Percentiles rank a stretch among this genome's conserved stretches.
Evolutionary conservation across 2,888 invertebrate species (phyloP).

Genomic region (Caenorhabditis panamensis): DNA sequence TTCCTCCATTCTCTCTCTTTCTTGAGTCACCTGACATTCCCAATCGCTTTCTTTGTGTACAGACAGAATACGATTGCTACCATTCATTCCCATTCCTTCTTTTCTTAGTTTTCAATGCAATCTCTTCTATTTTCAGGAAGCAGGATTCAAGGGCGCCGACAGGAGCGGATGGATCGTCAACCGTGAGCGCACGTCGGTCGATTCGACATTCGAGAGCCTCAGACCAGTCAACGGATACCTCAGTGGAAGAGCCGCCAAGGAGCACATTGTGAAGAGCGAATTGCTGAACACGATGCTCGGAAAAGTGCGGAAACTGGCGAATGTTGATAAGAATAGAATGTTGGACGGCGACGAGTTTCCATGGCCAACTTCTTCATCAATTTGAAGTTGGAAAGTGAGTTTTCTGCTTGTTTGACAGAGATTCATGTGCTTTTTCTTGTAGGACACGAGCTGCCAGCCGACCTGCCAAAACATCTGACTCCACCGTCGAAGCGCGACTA

Average conservation of each 20-base stretch:
- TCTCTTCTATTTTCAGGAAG: no score
- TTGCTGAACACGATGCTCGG: slow-evolving; percentile 96
- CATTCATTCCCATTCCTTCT: slow-evolving; percentile 15
- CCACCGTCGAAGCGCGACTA: slow-evolving; percentile 78
- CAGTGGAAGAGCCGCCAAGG: no score
- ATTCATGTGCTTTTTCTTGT: slow-evolving; percentile 13
- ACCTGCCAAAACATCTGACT: slow-evolving; percentile 78
- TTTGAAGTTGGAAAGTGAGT: slow-evolving; percentile 85
- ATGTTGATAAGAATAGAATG: slow-evolving; percentile 88
- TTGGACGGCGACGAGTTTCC: slow-evolving; percentile 98
- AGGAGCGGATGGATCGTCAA: no score
- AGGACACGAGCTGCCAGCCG: slow-evolving; percentile 78
- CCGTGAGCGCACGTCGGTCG: no score
- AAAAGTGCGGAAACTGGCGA: slow-evolving; percentile 96
- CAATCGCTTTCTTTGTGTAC: background rate
- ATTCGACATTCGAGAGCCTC: no score
- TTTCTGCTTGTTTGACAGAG: background rate
- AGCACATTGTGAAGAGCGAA: slow-evolving; percentile 98
- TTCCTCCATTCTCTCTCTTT: no score
- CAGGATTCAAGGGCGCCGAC: no score
- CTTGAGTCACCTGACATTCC: no score
- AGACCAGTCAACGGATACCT: no score
- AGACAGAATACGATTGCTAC: slow-evolving; percentile 19
- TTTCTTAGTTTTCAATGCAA: no score
- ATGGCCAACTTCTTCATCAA: slow-evolving; percentile 96